Conservation (phyloP, 2,113 vertebrate genomes). For the Sardina pilchardus region DNA sequence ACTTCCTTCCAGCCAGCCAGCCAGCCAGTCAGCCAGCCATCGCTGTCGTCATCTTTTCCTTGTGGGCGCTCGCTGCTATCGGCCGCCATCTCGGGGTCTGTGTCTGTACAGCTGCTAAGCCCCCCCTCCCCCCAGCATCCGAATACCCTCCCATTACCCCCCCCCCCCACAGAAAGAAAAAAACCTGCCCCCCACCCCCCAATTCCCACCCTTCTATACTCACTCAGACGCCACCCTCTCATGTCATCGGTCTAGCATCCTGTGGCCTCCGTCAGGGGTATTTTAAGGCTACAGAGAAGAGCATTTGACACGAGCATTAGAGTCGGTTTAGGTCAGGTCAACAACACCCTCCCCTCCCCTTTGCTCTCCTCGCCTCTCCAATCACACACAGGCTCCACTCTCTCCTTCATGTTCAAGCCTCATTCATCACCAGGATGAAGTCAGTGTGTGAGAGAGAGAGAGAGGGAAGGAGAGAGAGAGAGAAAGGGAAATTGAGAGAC, state of each 20-base stretch:
- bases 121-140: background rate
- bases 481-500: background rate
- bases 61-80: constrained; percentile 15
- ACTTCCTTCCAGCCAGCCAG: constrained; percentile 43
- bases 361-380: background rate
- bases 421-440: constrained; percentile 31
- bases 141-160: background rate
- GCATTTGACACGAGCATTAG: background rate
- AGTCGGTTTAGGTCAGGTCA: background rate
- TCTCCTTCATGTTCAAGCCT: background rate
- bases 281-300: background rate
- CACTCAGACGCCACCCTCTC: background rate
- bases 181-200: background rate
- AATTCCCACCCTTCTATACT: background rate
- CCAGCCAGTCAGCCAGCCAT: constrained; percentile 42
- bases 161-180: background rate
- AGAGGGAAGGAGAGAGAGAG: background rate
- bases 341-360: background rate
- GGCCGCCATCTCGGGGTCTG: constrained; percentile 36
- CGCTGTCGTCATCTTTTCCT: constrained; percentile 42
- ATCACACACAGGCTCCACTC: background rate
- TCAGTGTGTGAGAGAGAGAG: background rate
- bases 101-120: background rate
- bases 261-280: background rate
- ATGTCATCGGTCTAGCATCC: background rate